Base-by-base conservation (phyloP, 1,140 invertebrate genomes). In the Monomorium pharaonis region DNA sequence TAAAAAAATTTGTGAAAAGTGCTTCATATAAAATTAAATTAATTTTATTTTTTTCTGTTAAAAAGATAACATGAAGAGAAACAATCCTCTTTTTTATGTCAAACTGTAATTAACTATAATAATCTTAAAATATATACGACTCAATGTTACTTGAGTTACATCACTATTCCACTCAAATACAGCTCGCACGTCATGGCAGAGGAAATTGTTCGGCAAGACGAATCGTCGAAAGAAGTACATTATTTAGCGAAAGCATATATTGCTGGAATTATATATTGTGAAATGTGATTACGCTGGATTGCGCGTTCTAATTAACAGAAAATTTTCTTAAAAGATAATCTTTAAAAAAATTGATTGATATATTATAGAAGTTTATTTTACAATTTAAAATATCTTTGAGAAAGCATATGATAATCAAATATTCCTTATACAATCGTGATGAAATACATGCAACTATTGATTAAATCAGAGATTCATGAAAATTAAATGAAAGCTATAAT, bases 151-250 rank as follows among this genome's bases (percentile, higher is more conserved):
- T 18, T 72, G 58, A 51, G 9, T 65, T 65, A 37, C 49, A 33
- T 12, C n/a, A 18, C 14, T 54, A 49, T 78, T 78, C n/a, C 33
- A 4, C 44, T 67, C 9, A 78, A 78, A 67, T 78, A 78, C 24
- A 78, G 9, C n/a, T 67, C 16, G 62, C 44, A 78, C 37, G 44
- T 67, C 76, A 10, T 24, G 62, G n/a, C 9, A 27, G 67, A 78
- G 60, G n/a, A 78, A 78, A 78, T 37, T 51, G 76, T 78, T 78
- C 67, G 65, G 75, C 33, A 78, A 78, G 60, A 78, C 60, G 16
- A 78, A 78, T 78, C 60, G 44, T 78, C 42, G 60, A 78, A 78
- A 67, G 44, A 78, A 67, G 44, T 21, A 67, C 60, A 77, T 77
- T 58, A 65, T 30, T 78, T 51, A 44, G 33, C 27, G 44, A n/a